These are phyloP conservation scores for Agapornis roseicollis DNA, from an alignment of 2,113 vertebrate species.

Conservation along the genomic window DNA sequence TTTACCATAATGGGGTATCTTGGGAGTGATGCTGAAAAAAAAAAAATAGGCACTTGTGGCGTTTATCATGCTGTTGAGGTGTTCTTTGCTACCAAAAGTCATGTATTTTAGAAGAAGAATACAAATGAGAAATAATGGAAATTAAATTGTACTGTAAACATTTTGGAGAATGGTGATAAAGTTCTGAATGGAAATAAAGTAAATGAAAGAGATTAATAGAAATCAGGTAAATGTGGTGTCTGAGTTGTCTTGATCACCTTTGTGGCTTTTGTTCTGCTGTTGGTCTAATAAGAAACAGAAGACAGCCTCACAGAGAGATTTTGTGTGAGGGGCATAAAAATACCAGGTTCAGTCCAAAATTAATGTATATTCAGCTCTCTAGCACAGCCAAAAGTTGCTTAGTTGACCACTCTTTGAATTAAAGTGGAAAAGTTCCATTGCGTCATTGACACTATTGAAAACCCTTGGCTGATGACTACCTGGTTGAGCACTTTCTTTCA, in stretches of 20 bases:
- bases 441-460: neutral
- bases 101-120: neutral
- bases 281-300: neutral
- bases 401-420: neutral
- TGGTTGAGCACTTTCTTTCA: neutral
- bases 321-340: neutral
- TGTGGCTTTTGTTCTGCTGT: neutral
- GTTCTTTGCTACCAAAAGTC: neutral
- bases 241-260: neutral
- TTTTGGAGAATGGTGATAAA: neutral
- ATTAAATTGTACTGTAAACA: neutral
- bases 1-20: neutral
- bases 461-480: neutral
- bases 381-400: neutral
- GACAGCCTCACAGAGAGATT: neutral
- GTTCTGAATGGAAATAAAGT: neutral
- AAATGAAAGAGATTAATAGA: neutral
- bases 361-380: neutral
- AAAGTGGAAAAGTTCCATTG: neutral
- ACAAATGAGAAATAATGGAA: neutral
- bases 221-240: neutral
- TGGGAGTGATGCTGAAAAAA: neutral
- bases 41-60: neutral
- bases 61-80: neutral
- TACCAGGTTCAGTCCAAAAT: neutral